phyloP scores from a whole-genome alignment of 2,888 invertebrate genomes.

The Melieria picta region DNA sequence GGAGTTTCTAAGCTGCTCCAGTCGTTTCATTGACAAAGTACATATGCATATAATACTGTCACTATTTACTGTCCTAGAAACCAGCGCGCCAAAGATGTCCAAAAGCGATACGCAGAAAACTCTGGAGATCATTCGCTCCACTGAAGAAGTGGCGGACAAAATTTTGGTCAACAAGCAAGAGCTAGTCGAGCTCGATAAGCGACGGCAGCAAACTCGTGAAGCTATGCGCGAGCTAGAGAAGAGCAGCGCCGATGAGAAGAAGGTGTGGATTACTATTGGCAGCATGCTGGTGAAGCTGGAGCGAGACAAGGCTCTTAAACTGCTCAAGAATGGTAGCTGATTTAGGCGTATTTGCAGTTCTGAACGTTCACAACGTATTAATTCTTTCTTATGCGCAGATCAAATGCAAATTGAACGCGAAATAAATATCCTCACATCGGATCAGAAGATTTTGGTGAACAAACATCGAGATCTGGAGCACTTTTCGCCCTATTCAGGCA shows the following conservation, averaged over 20 bases:
- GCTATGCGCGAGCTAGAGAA: constrained; percentile 61
- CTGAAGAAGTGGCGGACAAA: constrained; percentile 63
- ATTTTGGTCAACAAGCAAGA: constrained; percentile 63
- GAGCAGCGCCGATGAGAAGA: constrained; percentile 50
- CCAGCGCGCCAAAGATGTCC: constrained; percentile 34
- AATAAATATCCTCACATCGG: constrained; percentile 61
- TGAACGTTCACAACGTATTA: background rate
- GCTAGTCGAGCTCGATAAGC: constrained; percentile 58
- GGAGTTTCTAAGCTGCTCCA: background rate
- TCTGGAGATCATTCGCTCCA: constrained; percentile 58
- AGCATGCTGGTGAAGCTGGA: constrained; percentile 62
- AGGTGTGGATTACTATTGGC: constrained; percentile 64
- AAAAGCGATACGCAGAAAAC: constrained; percentile 51
- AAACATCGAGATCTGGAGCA: constrained; percentile 64
- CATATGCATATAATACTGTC: background rate
- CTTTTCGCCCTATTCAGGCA: constrained; percentile 59
- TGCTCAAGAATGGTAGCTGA: constrained; percentile 59
- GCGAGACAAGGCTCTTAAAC: constrained; percentile 53
- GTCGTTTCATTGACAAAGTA: background rate
- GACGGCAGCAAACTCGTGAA: constrained; percentile 60
- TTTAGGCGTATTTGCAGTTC: background rate
- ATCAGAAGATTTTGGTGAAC: constrained; percentile 63
- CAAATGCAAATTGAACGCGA: constrained; percentile 60
- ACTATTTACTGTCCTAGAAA: constrained; percentile 6
- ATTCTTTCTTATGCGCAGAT: constrained; percentile 49